Evolutionary conservation across 2,797 vertebrate genomes (phyloP).

Genomic region (Halcyon badia): DNA sequence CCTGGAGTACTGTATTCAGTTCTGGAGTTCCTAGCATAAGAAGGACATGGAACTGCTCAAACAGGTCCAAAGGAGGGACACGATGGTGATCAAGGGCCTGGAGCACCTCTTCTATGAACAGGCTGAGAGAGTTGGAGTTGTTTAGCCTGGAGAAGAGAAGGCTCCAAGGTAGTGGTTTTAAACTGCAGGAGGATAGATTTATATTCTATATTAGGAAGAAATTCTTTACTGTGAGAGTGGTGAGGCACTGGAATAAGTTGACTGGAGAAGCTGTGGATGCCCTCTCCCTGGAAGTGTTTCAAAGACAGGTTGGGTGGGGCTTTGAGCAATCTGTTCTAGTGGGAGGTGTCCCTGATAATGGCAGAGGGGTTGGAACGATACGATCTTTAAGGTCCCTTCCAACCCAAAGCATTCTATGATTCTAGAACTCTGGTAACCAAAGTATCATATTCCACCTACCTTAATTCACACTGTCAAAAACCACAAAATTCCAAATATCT

Average conservation of each 20-base stretch:
- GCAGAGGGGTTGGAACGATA: neutral
- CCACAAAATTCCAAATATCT: neutral
- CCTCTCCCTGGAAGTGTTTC: neutral
- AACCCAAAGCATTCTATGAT: neutral
- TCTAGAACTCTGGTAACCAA: neutral
- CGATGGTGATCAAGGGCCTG: neutral
- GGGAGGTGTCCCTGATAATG: neutral
- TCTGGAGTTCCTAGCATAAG: neutral
- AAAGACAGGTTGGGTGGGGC: neutral
- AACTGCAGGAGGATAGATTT: neutral
- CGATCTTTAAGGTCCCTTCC: neutral
- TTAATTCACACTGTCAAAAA: neutral
- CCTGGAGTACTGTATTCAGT: neutral
- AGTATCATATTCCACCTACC: neutral
- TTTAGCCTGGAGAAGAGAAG: neutral
- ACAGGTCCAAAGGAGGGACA: neutral
- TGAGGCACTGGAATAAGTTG: neutral
- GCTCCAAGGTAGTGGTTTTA: rapidly evolving
- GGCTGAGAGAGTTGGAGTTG: neutral
- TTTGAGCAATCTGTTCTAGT: neutral
- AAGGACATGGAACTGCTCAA: neutral
- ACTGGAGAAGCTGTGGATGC: neutral
- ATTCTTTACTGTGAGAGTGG: neutral
- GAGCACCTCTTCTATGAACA: neutral
- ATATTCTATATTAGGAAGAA: neutral